These are phyloP conservation scores for Drosophila tsacasi DNA, from an alignment of 1,140 invertebrate species.

Conservation along the genomic window DNA sequence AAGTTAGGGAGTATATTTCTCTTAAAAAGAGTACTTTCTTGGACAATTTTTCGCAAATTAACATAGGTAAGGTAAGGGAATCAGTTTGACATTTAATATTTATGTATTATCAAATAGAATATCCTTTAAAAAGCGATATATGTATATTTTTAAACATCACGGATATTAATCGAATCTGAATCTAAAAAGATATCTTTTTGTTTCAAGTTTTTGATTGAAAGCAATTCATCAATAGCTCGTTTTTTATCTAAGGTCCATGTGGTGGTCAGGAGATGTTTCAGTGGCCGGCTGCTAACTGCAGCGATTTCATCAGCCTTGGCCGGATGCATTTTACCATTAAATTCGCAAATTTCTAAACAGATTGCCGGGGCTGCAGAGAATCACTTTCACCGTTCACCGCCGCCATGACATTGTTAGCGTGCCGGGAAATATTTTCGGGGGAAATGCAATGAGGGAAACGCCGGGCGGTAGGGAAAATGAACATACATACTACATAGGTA, in stretches of 20 bases:
- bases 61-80: background rate
- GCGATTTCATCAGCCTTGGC: constrained; percentile 38
- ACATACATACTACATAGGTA: constrained; percentile 1
- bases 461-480: background rate
- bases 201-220: background rate
- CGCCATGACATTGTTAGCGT: constrained; percentile 66
- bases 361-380: constrained; percentile 44
- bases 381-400: constrained; percentile 73
- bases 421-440: constrained; percentile 37
- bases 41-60: background rate
- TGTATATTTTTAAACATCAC: too few relatives aligned
- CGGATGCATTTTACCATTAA: constrained; percentile 62
- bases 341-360: constrained; percentile 58
- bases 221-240: background rate
- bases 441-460: constrained; percentile 14
- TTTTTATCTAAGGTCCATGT: constrained; percentile 16
- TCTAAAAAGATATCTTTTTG: background rate
- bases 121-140: too few relatives aligned
- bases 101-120: too few relatives aligned
- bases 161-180: background rate
- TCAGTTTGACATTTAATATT: too few relatives aligned
- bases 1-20: too few relatives aligned
- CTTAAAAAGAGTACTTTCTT: too few relatives aligned
- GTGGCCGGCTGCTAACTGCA: constrained; percentile 20
- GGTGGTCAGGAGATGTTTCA: constrained; percentile 9